Conservation (phyloP, 2,113 vertebrate genomes). For the Sphaerodactylus townsendi region DNA sequence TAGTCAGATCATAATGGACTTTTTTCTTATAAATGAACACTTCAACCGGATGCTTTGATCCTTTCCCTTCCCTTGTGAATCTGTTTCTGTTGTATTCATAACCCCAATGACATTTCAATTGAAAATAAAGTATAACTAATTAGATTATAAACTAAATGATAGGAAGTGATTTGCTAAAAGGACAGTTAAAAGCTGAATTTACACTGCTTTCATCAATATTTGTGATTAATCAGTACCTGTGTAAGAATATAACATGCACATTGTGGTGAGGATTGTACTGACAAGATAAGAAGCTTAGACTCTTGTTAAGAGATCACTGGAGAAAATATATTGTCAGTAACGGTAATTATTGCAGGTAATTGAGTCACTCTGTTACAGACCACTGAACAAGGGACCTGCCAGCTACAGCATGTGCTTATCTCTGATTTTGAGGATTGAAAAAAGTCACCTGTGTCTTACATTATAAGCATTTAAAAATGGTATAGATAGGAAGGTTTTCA, state of each 20-base stretch:
- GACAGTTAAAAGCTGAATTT: constrained; percentile 33
- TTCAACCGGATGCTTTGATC: constrained; percentile 15
- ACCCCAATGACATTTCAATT: background rate
- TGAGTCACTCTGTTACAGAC: constrained; percentile 77
- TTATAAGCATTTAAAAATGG: constrained; percentile 22
- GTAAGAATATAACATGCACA: constrained; percentile 29
- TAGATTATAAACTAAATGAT: constrained; percentile 20
- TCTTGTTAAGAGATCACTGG: constrained; percentile 66
- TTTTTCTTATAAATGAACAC: constrained; percentile 12
- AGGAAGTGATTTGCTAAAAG: background rate
- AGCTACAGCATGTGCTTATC: constrained; percentile 76
- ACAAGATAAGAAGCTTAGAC: constrained; percentile 68
- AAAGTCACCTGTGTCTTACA: constrained; percentile 52
- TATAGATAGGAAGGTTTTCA: constrained; percentile 21
- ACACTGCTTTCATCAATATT: constrained; percentile 23
- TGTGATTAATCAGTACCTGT: constrained; percentile 52
- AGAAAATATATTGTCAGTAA: constrained; percentile 73
- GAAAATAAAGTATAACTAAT: constrained; percentile 28
- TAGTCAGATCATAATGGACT: background rate
- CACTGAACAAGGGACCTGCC: constrained; percentile 69
- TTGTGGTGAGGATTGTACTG: constrained; percentile 57
- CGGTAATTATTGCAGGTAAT: constrained; percentile 82
- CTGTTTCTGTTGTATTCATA: background rate
- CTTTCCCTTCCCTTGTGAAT: background rate
- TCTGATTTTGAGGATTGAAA: constrained; percentile 60